These are phyloP conservation scores for Chromoteleia sp. DNA, from an alignment of 2,888 invertebrate genomes.

Conservation along the genomic window DNA sequence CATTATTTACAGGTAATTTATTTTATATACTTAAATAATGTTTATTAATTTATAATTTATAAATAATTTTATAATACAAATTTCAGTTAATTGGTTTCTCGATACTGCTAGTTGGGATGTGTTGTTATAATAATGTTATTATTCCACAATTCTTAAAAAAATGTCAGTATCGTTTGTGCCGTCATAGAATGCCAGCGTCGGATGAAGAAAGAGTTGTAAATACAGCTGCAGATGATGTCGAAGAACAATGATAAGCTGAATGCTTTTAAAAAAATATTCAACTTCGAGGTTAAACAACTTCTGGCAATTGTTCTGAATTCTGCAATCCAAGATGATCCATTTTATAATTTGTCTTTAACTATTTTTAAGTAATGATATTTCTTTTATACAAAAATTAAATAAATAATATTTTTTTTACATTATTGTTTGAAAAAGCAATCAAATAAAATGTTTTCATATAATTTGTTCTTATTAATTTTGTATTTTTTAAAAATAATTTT, in stretches of 20 bases:
- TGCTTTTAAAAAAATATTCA: conserved; percentile 10
- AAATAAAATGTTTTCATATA: too few species aligned
- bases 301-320: background rate
- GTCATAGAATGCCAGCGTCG: conserved; percentile 76
- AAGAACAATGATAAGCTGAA: conserved; percentile 68
- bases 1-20: conserved; percentile 89
- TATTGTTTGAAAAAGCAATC: too few species aligned
- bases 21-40: too few species aligned
- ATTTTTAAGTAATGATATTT: too few species aligned
- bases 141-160: conserved; percentile 80
- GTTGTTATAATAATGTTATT: conserved; percentile 90
- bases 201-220: conserved; percentile 80
- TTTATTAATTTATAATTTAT: background rate
- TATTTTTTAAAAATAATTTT: too few species aligned
- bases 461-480: too few species aligned
- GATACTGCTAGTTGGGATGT: conserved; percentile 92
- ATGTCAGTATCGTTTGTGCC: conserved; percentile 67
- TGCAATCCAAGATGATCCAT: background rate
- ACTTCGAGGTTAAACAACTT: conserved; percentile 17
- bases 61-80: conserved; percentile 41
- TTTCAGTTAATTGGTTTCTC: conserved; percentile 90
- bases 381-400: too few species aligned
- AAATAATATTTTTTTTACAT: background rate
- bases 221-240: conserved; percentile 79
- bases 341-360: background rate